Percentiles rank a stretch among this genome's conserved stretches.
Evolutionary conservation across 2,888 invertebrate species (phyloP).

Genomic region (Xestoiulus laeticollis): DNA sequence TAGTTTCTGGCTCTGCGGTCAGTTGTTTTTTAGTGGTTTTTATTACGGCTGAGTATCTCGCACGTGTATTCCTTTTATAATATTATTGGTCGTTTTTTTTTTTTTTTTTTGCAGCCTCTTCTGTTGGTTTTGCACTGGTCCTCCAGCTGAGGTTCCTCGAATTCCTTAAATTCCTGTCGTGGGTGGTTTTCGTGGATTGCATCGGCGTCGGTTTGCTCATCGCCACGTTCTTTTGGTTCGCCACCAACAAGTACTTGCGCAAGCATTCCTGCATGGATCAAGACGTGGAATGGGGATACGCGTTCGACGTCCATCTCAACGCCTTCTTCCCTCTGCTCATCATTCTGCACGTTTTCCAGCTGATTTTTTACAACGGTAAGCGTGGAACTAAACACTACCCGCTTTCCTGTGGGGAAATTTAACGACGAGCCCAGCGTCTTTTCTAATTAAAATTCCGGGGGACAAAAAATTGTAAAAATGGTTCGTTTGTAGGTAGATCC

Average conservation of each 20-base stretch:
- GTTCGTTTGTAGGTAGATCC: too few relatives aligned
- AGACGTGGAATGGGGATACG: slow-evolving; percentile 98
- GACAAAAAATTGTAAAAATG: too few relatives aligned
- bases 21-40: neutral
- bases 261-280: slow-evolving; percentile 72
- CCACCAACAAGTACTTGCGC: slow-evolving; percentile 81
- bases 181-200: slow-evolving; percentile 94
- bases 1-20: slow-evolving; percentile 78
- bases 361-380: slow-evolving; percentile 85
- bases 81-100: too few relatives aligned
- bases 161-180: slow-evolving; percentile 84
- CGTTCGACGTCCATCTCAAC: slow-evolving; percentile 98
- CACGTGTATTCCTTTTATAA: too few relatives aligned
- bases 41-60: neutral
- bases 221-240: slow-evolving; percentile 87
- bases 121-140: slow-evolving; percentile 86
- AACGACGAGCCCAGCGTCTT: too few relatives aligned
- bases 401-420: too few relatives aligned
- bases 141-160: slow-evolving; percentile 71
- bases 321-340: slow-evolving; percentile 97
- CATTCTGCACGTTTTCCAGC: slow-evolving; percentile 89
- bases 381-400: too few relatives aligned
- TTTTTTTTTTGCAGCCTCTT: too few relatives aligned
- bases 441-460: too few relatives aligned
- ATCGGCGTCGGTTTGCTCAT: slow-evolving; percentile 86